Base-by-base conservation (phyloP, 1,140 invertebrate genomes). In the Lepidotrigona ventralis region DNA sequence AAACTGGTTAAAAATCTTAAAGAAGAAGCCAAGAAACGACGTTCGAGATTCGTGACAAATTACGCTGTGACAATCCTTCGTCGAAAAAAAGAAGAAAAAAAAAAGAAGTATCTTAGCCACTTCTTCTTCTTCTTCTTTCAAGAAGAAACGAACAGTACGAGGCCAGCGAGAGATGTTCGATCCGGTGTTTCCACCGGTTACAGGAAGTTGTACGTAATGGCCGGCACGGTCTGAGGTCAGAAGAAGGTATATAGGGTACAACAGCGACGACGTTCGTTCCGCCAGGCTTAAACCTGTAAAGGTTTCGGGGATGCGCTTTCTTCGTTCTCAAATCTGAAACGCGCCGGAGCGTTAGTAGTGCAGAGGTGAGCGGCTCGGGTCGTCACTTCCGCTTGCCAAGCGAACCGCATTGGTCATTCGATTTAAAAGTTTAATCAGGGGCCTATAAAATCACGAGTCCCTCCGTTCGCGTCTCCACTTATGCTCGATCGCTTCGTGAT, bases 351-450 rank as follows among this genome's bases (percentile, higher is more conserved):
- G 90, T 92, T 92, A 92, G 90, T 92, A 93, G 94, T 94, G 93
- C 93, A 94, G 93, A 94, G 94, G 94, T 94, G 93, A 94, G 91
- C 90, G 93, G 79, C 90, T 90, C 91, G 89, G 94, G 93, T 94
- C 93, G 92, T 90, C 90, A 93, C 91, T 94, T 94, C 94, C 94
- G 93, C 89, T 92, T 91, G 91, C 91, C 92, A 92, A 93, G 88
- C 90, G 90, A 92, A 90, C 90, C 90, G 91, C 91, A 89, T 91
- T 91, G 90, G 90, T 89, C 91, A 88, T 92, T 92, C 84, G 92
- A 94, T 94, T 94, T 94, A 93, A 93, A 94, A 94, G 93, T 94
- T 94, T 94, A 94, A 94, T 94, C 93, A 92, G 91, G 80, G 89
- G 85, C 90, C 91, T 93, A 92, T 93, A 93, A 92, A 94, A 94